Base-by-base conservation (phyloP, 2,113 vertebrate species). In the Rhinoderma darwinii region DNA sequence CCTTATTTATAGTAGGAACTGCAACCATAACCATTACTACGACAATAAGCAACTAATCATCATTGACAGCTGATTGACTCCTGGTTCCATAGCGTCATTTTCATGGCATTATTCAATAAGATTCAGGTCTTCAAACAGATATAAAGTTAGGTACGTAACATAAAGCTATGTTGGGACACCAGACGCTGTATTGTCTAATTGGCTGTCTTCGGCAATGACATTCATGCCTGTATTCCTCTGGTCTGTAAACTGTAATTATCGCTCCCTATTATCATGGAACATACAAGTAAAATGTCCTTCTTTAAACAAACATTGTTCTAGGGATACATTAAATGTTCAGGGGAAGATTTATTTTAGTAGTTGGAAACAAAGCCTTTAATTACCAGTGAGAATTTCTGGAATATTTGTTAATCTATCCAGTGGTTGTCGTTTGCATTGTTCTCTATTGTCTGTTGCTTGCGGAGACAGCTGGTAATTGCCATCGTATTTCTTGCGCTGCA, bases 271-370 rank as follows among this genome's bases (percentile, higher is more conserved):
- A 74, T 70, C 32, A 81, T 10, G n/a, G 25, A 74, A 44, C 47
- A 82, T 44, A 8, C 78, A 74, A 82, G 85, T 41, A 59, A 74
- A 87, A 59, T 82, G 85, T 82, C 63, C 85, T 74, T 84, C 22
- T 82, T 84, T 79, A 88, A 84, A 88, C 84, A 56, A 86, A 68
- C 81, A 54, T 84, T 50, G 82, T 88, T 72, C 85, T 86, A 81
- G 68, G 25, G 77, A 83, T 84, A 89, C 83, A 91, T 92, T 89
- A 92, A 90, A 90, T 88, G 91, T 91, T 92, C 88, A 90, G 89
- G 74, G 89, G 73, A 88, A 87, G 82, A 87, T 89, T 85, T 90
- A 82, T 90, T 92, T 89, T 90, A 90, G 87, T 88, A 89, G 89
- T 77, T 90, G 89, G 88, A 80, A 78, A 84, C 83, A 87, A 88